Conservation (phyloP, 2,888 invertebrate genomes). For the Cistogaster globosa region DNA sequence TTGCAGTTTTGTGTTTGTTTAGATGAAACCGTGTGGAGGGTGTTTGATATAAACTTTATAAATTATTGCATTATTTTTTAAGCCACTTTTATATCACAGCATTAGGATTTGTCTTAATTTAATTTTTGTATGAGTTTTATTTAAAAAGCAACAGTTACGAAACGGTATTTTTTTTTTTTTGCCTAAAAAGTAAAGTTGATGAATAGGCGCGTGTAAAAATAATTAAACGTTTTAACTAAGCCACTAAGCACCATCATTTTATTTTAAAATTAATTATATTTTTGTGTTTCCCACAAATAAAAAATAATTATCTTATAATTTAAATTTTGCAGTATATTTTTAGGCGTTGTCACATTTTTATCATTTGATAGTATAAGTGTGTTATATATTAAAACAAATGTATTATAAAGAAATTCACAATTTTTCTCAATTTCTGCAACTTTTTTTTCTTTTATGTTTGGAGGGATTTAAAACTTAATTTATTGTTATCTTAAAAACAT, state of each 20-base stretch:
- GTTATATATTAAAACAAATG: slow-evolving; percentile 20
- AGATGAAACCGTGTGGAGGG: slow-evolving; percentile 52
- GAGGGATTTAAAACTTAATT: slow-evolving; percentile 40
- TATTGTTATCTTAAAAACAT: slow-evolving; percentile 39
- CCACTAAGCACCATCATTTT: slow-evolving; percentile 70
- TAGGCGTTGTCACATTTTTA: slow-evolving; percentile 74
- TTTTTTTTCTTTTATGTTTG: slow-evolving; percentile 18
- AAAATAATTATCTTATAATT: neutral
- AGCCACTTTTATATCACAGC: slow-evolving; percentile 73
- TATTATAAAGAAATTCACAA: slow-evolving; percentile 7
- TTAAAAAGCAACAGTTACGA: slow-evolving; percentile 64
- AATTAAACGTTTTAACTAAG: slow-evolving; percentile 53
- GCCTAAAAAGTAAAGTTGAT: slow-evolving; percentile 1
- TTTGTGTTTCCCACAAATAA: slow-evolving; percentile 2
- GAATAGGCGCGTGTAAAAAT: slow-evolving; percentile 57
- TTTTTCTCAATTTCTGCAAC: slow-evolving; percentile 11
- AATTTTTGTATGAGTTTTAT: neutral
- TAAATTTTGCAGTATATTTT: slow-evolving; percentile 68
- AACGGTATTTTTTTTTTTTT: neutral
- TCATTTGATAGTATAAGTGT: slow-evolving; percentile 7
- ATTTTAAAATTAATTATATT: slow-evolving; percentile 11
- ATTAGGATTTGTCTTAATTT: slow-evolving; percentile 3
- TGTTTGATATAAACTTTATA: slow-evolving; percentile 35
- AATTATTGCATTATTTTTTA: slow-evolving; percentile 29
- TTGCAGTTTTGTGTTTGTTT: slow-evolving; percentile 7